Evolutionary conservation across 1,140 invertebrate genomes (phyloP).

Genomic region (Subanguina moxae): DNA sequence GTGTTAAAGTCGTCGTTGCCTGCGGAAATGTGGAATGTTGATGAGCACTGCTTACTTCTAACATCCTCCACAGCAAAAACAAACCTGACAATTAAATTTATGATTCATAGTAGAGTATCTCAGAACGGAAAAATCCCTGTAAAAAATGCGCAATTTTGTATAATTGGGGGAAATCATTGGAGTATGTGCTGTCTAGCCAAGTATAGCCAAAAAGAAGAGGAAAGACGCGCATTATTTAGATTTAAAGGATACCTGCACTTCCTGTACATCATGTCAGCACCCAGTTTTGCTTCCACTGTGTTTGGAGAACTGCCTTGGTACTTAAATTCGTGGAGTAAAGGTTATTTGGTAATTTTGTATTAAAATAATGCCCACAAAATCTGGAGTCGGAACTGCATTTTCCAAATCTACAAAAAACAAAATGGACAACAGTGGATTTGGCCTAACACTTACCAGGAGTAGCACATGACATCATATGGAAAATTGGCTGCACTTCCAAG

Average conservation of each 20-base stretch:
- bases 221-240: background rate
- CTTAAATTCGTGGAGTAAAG: constrained; percentile 15
- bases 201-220: background rate
- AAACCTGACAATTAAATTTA: constrained; percentile 17
- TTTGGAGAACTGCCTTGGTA: constrained; percentile 26
- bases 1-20: constrained; percentile 27
- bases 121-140: too few relatives aligned
- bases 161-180: too few relatives aligned
- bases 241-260: constrained; percentile 23
- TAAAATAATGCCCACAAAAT: constrained; percentile 44
- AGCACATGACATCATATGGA: constrained; percentile 46
- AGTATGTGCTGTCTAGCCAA: too few relatives aligned
- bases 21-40: constrained; percentile 15
- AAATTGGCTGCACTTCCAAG: constrained; percentile 37
- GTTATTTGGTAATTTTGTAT: background rate
- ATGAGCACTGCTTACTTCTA: constrained; percentile 25
- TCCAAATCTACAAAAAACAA: constrained; percentile 27
- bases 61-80: constrained; percentile 44
- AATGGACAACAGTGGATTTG: too few relatives aligned
- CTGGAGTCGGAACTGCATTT: constrained; percentile 41
- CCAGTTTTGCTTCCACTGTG: constrained; percentile 37
- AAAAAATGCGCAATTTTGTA: too few relatives aligned
- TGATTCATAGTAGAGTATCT: too few relatives aligned
- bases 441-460: constrained; percentile 8
- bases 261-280: constrained; percentile 53